Evolutionary conservation across 2,888 invertebrate genomes (phyloP), one percentile per base, ranked within the genome.

Genomic region (Cerastis leucographa): DNA sequence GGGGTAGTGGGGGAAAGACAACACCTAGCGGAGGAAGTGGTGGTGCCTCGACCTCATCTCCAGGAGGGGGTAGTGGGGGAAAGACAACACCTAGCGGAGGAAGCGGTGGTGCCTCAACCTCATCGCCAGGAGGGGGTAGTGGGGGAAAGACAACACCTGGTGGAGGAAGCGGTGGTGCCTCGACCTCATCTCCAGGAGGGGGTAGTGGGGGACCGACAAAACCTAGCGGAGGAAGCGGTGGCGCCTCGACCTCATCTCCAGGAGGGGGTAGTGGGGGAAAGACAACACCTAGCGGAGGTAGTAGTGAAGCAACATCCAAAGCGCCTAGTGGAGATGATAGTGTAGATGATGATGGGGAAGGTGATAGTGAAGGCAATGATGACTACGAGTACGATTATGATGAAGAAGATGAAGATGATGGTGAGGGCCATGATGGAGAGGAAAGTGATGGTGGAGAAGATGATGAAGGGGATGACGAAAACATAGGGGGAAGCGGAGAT

Each of bases 351-450:
- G 59, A 29, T 17, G n/a, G 11, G 0, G 9, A 42, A 46, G 70
- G 17, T 0, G 49, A n/a, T 4, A 59, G 29, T 2, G n/a, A 42
- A 19, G 49, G 2, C 0, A 73, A 56, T 1, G 29, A 29, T 8
- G 46, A 56, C n/a, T 22, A 25, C 7, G 40, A 56, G 0, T 42
- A 25, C 0, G 66, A 22, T 6, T 22, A 8, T 0, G 66, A 29
- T 0, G 8, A 7, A 6, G 46, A 19, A 2, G 7, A 12, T 0
- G 76, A 25, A 0, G 40, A 44, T 0, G 56, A 25, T 4, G 56
- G 54, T 0, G 40, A 25, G 0, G 51, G 29, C 0, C 51, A 42
- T 0, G 61, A 17, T 1, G 29, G 44, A 1, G 56, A 19, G 35
- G 35, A 4, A 0, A 17, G 22, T 9, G 49, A 12, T 11, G 46